Conservation (phyloP, 1,140 invertebrate genomes). For the Pogonomyrmex barbatus region DNA sequence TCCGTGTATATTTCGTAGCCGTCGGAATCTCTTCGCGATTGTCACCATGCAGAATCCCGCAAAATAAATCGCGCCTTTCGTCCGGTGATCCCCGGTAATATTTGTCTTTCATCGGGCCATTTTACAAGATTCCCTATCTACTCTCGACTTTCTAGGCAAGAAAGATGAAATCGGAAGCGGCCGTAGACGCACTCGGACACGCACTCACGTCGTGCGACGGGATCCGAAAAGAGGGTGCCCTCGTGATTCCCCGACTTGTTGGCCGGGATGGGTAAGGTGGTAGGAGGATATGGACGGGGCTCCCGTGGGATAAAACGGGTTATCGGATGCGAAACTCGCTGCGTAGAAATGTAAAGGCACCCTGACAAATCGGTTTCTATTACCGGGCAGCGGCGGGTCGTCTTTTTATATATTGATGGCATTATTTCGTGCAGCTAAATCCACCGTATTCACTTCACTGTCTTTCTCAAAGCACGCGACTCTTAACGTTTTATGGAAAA, state of each 20-base stretch:
- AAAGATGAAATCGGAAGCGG: conserved; percentile 71
- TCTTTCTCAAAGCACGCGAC: conserved; percentile 7
- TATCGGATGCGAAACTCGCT: conserved; percentile 81
- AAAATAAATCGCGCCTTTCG: conserved; percentile 79
- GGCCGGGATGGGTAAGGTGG: conserved; percentile 45
- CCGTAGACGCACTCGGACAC: conserved; percentile 66
- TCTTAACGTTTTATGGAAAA: neutral
- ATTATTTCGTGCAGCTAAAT: conserved; percentile 78
- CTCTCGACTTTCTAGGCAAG: conserved; percentile 79
- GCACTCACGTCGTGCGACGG: conserved; percentile 44
- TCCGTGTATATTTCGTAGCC: conserved; percentile 43
- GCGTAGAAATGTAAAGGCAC: conserved; percentile 85
- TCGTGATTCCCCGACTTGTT: conserved; percentile 61
- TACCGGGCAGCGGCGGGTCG: conserved; percentile 77
- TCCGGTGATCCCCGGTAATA: conserved; percentile 80
- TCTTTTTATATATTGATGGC: conserved; percentile 81
- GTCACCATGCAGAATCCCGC: conserved; percentile 68
- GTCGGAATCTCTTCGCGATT: conserved; percentile 36
- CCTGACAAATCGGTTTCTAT: conserved; percentile 86
- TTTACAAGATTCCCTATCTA: conserved; percentile 86
- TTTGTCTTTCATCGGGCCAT: conserved; percentile 83
- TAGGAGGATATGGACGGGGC: conserved; percentile 68
- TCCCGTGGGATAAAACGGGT: conserved; percentile 82
- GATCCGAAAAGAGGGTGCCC: conserved; percentile 47
- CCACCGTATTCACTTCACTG: conserved; percentile 4